Percentiles rank a stretch among this genome's conserved stretches.
Evolutionary conservation across 2,797 vertebrate species (phyloP).

Genomic region (Notolepis coatsorum): DNA sequence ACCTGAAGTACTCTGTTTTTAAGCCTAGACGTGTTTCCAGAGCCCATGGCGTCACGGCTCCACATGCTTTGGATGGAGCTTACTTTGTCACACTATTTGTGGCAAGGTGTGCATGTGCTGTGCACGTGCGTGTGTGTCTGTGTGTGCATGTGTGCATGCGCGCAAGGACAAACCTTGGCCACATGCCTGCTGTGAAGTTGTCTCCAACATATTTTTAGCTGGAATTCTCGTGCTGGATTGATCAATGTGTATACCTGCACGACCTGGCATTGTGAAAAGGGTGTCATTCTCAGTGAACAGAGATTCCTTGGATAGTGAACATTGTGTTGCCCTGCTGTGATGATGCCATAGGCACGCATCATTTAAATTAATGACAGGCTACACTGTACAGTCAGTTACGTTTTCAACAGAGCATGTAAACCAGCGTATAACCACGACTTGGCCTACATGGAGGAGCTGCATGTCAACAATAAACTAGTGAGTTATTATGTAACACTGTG

Average conservation of each 20-base stretch:
- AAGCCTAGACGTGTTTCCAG: background rate
- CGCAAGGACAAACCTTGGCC: background rate
- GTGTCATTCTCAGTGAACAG: slow-evolving; percentile 15
- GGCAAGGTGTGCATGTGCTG: too few relatives aligned
- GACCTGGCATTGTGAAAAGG: slow-evolving; percentile 22
- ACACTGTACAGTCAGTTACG: slow-evolving; percentile 26
- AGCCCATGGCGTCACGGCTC: background rate
- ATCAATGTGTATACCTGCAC: slow-evolving; percentile 22
- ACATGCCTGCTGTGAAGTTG: slow-evolving; percentile 15
- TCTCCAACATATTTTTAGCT: slow-evolving; percentile 19
- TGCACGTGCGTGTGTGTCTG: background rate
- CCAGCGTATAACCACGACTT: slow-evolving; percentile 38
- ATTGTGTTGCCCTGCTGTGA: slow-evolving; percentile 34
- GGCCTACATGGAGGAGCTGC: slow-evolving; percentile 14
- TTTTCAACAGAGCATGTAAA: slow-evolving; percentile 35
- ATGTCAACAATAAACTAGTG: slow-evolving; percentile 3
- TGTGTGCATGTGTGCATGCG: background rate
- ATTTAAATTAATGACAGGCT: slow-evolving; percentile 47
- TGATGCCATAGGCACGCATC: slow-evolving; percentile 22
- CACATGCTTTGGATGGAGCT: background rate
- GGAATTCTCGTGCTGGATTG: slow-evolving; percentile 16
- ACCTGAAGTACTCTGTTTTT: background rate
- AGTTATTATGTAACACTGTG: too few relatives aligned
- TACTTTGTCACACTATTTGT: too few relatives aligned
- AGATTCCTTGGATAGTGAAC: slow-evolving; percentile 11